Evolutionary conservation across 1,140 invertebrate species (phyloP).

Genomic region (Euwallacea fornicatus): DNA sequence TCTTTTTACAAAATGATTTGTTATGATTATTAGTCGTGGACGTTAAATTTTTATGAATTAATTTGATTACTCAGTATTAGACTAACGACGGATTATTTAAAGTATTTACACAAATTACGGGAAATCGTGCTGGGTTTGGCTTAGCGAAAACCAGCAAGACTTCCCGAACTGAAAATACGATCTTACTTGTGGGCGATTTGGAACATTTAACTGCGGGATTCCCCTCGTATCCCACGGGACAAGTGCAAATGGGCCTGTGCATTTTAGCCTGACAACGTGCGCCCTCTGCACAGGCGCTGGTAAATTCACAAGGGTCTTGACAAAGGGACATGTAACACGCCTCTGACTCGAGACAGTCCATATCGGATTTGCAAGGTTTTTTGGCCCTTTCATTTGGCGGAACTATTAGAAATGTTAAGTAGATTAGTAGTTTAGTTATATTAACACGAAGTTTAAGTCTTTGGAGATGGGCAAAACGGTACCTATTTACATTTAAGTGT

Average conservation of each 20-base stretch:
- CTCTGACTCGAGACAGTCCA: conserved; percentile 72
- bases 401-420: conserved; percentile 57
- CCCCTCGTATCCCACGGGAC: conserved; percentile 72
- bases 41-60: too few relatives aligned
- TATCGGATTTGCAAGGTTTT: conserved; percentile 72
- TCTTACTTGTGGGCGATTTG: conserved; percentile 71
- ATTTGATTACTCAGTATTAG: too few relatives aligned
- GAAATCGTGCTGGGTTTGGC: too few relatives aligned
- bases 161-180: neutral
- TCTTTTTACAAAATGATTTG: too few relatives aligned
- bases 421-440: conserved; percentile 35
- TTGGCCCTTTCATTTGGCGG: conserved; percentile 66
- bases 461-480: neutral
- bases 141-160: too few relatives aligned
- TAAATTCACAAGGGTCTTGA: conserved; percentile 73
- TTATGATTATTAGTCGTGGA: too few relatives aligned
- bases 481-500: too few relatives aligned
- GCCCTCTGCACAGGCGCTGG: conserved; percentile 69
- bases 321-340: conserved; percentile 74
- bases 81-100: too few relatives aligned
- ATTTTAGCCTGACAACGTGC: conserved; percentile 73
- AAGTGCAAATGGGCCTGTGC: conserved; percentile 77
- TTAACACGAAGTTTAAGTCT: conserved; percentile 16
- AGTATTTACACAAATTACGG: too few relatives aligned
- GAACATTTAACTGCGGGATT: conserved; percentile 75